Percentiles rank a stretch among this genome's conserved stretches.
Evolutionary conservation across 1,140 invertebrate genomes (phyloP).

Genomic region (Spodoptera litura): DNA sequence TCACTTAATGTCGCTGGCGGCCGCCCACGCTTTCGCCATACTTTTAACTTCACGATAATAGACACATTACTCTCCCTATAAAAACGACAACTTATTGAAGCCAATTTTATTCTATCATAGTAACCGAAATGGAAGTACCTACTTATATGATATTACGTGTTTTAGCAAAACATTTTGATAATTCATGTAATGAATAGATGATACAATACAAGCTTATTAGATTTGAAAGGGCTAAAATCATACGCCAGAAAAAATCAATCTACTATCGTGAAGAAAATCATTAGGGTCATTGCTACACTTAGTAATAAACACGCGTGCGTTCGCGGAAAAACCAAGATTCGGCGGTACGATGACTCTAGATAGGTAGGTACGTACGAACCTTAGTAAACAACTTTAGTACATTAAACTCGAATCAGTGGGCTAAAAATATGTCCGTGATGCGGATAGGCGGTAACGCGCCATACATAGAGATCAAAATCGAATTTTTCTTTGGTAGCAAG

Average conservation of each 20-base stretch:
- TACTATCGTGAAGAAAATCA: slow-evolving; percentile 24
- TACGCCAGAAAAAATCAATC: background rate
- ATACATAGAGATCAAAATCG: slow-evolving; percentile 38
- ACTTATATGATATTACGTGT: too few species aligned
- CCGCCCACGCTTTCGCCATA: background rate
- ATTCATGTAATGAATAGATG: too few species aligned
- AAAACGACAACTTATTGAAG: background rate
- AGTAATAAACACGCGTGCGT: background rate
- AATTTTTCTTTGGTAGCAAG: slow-evolving; percentile 14
- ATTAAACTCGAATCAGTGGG: slow-evolving; percentile 42
- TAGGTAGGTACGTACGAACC: slow-evolving; percentile 9
- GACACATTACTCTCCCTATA: background rate
- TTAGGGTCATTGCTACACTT: slow-evolving; percentile 36
- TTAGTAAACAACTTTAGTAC: slow-evolving; percentile 48
- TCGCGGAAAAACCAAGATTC: slow-evolving; percentile 34
- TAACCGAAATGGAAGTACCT: too few species aligned
- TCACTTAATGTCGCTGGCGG: background rate
- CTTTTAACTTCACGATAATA: background rate
- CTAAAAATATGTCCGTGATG: slow-evolving; percentile 37
- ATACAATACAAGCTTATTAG: slow-evolving; percentile 22
- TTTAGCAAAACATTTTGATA: too few species aligned
- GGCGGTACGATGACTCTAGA: slow-evolving; percentile 36
- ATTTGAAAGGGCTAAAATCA: slow-evolving; percentile 12
- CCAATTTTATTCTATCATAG: too few species aligned
- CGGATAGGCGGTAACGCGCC: slow-evolving; percentile 21